Conservation (phyloP, 2,113 vertebrate genomes). For the Pterocles orientalis region DNA sequence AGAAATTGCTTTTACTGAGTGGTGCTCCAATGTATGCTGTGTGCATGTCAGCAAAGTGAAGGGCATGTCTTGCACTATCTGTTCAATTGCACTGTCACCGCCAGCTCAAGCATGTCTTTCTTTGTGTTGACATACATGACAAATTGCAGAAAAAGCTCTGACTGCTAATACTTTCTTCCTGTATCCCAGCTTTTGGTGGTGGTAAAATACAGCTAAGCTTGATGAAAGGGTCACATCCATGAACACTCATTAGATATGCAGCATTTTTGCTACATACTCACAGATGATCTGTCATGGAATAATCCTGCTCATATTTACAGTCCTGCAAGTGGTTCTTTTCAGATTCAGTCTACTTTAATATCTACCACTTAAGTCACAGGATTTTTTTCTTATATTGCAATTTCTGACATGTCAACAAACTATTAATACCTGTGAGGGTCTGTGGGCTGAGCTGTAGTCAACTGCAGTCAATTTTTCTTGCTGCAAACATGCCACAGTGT, state of each 20-base stretch:
- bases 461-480: background rate
- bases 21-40: background rate
- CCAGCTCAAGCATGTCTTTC: slow-evolving; percentile 3
- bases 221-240: background rate
- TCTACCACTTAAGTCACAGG: background rate
- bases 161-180: background rate
- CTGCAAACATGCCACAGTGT: background rate
- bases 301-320: background rate
- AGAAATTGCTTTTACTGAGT: background rate
- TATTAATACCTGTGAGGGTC: background rate
- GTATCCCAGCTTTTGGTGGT: rapidly evolving
- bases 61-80: background rate
- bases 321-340: background rate
- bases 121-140: background rate
- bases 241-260: background rate
- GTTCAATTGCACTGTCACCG: background rate
- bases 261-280: rapidly evolving
- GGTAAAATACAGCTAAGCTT: background rate
- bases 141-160: background rate
- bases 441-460: background rate
- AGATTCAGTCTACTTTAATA: background rate
- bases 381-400: background rate
- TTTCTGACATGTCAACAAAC: background rate
- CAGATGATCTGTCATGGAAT: background rate
- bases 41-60: background rate